These are phyloP conservation scores for Anhinga rufa DNA, from an alignment of 2,113 vertebrate genomes.

Conservation along the genomic window DNA sequence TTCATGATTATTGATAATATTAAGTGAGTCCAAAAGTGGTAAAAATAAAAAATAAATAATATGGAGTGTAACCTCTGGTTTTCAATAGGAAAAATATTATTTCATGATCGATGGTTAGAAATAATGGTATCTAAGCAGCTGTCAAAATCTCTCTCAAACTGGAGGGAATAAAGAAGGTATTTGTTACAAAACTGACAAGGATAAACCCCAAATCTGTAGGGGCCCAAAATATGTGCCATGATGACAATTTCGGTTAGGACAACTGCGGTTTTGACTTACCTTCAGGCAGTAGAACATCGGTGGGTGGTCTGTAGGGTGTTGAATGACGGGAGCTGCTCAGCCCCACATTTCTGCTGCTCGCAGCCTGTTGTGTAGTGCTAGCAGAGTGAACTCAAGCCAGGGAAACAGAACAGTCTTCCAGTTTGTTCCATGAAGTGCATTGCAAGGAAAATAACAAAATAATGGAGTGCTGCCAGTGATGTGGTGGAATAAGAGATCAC, in stretches of 20 bases:
- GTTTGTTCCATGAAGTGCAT: background rate
- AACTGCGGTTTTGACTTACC: background rate
- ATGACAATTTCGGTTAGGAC: background rate
- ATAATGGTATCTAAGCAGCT: background rate
- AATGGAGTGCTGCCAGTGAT: background rate
- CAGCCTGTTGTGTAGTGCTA: background rate
- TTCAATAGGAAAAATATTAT: background rate
- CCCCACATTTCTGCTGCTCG: background rate
- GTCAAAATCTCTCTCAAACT: background rate
- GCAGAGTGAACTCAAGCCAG: background rate
- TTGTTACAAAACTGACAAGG: background rate
- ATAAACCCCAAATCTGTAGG: background rate
- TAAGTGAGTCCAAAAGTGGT: background rate
- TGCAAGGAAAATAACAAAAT: background rate
- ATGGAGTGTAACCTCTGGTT: background rate
- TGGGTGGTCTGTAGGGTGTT: background rate
- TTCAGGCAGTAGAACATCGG: background rate
- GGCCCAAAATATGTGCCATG: background rate
- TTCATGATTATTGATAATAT: background rate
- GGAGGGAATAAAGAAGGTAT: background rate
- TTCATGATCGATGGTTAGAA: background rate
- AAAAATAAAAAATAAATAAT: background rate
- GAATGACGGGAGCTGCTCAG: background rate
- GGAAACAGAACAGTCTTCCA: background rate
- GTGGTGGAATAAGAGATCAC: background rate